A percentile compares a stretch with the other conserved stretches of the same genome.
Conservation (phyloP, 2,113 vertebrate genomes). For the Nothobranchius kuhntae region DNA sequence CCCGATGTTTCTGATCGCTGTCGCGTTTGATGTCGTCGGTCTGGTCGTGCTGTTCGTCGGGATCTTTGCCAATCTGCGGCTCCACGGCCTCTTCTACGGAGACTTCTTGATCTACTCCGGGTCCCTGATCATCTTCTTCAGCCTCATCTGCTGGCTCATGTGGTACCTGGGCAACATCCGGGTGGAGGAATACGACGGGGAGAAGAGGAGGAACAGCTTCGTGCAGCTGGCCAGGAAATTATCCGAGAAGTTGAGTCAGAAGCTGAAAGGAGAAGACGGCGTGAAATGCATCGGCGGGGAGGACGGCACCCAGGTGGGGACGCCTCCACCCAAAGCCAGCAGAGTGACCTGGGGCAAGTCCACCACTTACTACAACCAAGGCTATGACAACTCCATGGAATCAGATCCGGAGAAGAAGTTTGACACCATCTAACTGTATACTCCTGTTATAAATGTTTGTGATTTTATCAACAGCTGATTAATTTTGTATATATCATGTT, state of each 20-base stretch:
- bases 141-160: slow-evolving; percentile 75
- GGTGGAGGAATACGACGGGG: slow-evolving; percentile 13
- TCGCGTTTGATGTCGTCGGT: slow-evolving; percentile 60
- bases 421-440: too few species aligned
- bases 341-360: slow-evolving; percentile 66
- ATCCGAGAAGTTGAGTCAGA: slow-evolving; percentile 58
- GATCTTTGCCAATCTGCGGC: slow-evolving; percentile 68
- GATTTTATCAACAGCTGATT: too few species aligned
- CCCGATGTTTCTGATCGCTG: slow-evolving; percentile 50
- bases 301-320: not conserved
- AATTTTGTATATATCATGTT: too few species aligned
- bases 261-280: slow-evolving; percentile 7
- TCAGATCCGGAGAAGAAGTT: not conserved
- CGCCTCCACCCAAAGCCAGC: slow-evolving; percentile 18
- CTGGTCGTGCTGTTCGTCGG: slow-evolving; percentile 73
- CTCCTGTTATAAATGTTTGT: too few species aligned
- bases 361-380: slow-evolving; percentile 55
- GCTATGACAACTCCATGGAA: slow-evolving; percentile 48
- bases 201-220: slow-evolving; percentile 36
- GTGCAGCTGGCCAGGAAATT: slow-evolving; percentile 63
- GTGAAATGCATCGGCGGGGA: not conserved
- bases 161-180: slow-evolving; percentile 79
- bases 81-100: slow-evolving; percentile 67
- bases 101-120: slow-evolving; percentile 81
- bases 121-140: slow-evolving; percentile 70